A percentile compares a stretch with the other conserved stretches of the same genome.
phyloP scores from a whole-genome alignment of 2,797 vertebrate species.

The Crenichthys baileyi region DNA sequence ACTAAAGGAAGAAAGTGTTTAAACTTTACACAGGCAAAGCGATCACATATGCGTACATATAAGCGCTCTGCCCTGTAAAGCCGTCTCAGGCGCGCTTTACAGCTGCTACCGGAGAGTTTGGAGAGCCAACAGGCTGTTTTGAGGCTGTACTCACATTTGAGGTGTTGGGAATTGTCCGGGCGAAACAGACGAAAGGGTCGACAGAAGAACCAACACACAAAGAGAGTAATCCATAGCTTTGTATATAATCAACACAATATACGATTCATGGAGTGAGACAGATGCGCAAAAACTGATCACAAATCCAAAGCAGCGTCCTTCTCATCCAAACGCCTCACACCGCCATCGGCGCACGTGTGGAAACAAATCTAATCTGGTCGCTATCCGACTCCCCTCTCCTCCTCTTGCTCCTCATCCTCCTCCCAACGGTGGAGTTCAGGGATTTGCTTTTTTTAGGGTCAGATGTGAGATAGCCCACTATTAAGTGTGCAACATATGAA shows the following conservation, averaged over 20 bases:
- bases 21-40: not conserved
- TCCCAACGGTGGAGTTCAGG: slow-evolving; percentile 40
- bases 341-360: slow-evolving; percentile 75
- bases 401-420: slow-evolving; percentile 5
- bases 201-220: slow-evolving; percentile 69
- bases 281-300: slow-evolving; percentile 19
- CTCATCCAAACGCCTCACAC: slow-evolving; percentile 60
- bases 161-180: slow-evolving; percentile 72
- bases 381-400: slow-evolving; percentile 18
- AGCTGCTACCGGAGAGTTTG: not conserved
- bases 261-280: not conserved
- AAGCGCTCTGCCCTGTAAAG: not conserved
- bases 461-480: slow-evolving; percentile 11
- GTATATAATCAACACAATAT: slow-evolving; percentile 1
- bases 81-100: not conserved
- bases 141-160: slow-evolving; percentile 72
- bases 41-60: not conserved
- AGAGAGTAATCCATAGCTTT: slow-evolving; percentile 76
- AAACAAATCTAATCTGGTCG: slow-evolving; percentile 68
- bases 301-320: slow-evolving; percentile 51
- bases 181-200: slow-evolving; percentile 63
- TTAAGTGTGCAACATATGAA: slow-evolving; percentile 40
- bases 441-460: slow-evolving; percentile 44
- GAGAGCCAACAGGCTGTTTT: slow-evolving; percentile 56
- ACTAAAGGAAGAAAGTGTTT: not conserved